Conservation (phyloP, 2,888 invertebrate genomes). For the Trissolcus brochymenae region DNA sequence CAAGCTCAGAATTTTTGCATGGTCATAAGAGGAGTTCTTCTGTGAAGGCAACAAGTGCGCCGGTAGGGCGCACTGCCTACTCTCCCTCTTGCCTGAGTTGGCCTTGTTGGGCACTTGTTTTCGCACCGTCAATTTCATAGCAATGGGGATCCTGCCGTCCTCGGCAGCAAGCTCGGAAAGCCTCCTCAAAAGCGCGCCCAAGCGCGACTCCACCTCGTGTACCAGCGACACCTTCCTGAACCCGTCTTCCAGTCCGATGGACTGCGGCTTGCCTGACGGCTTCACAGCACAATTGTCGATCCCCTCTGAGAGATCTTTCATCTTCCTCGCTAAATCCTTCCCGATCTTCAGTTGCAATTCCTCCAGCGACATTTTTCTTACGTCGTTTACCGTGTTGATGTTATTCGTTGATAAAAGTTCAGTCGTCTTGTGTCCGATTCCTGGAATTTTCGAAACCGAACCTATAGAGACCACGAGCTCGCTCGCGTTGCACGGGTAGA, state of each 20-base stretch:
- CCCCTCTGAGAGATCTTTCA: slow-evolving; percentile 85
- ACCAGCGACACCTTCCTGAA: slow-evolving; percentile 85
- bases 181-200: slow-evolving; percentile 83
- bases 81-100: slow-evolving; percentile 84
- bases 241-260: slow-evolving; percentile 88
- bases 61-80: slow-evolving; percentile 81
- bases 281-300: slow-evolving; percentile 85
- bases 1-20: slow-evolving; percentile 82
- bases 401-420: slow-evolving; percentile 82
- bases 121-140: slow-evolving; percentile 85
- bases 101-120: slow-evolving; percentile 82
- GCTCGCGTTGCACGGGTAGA: slow-evolving; percentile 83
- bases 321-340: slow-evolving; percentile 82
- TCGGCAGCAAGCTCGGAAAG: slow-evolving; percentile 84
- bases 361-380: slow-evolving; percentile 82
- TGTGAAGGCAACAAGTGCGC: slow-evolving; percentile 81
- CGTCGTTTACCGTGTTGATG: slow-evolving; percentile 82
- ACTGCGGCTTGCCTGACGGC: slow-evolving; percentile 86
- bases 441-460: slow-evolving; percentile 82
- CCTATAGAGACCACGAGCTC: slow-evolving; percentile 82
- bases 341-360: slow-evolving; percentile 80
- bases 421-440: slow-evolving; percentile 85
- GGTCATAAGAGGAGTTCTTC: slow-evolving; percentile 78
- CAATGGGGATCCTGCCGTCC: slow-evolving; percentile 87
- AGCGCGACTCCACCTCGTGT: slow-evolving; percentile 85